These are phyloP conservation scores for Beroe ovata DNA, from an alignment of 37 sponge, comb jelly and placozoan genomes.

Conservation along the genomic window DNA sequence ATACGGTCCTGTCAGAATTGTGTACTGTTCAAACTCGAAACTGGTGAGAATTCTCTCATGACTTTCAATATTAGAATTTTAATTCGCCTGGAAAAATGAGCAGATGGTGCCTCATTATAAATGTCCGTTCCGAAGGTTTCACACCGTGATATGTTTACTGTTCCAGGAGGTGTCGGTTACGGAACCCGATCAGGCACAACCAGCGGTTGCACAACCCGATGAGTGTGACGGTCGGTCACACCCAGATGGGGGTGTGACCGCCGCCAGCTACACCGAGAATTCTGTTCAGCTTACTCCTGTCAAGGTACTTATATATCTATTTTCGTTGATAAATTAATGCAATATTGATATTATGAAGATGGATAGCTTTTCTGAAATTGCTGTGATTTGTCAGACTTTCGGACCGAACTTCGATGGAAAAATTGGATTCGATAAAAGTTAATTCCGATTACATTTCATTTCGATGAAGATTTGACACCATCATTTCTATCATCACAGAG, in stretches of 20 bases:
- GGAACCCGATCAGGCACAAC: background rate
- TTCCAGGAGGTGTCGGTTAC: background rate
- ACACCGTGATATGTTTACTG: too few species aligned
- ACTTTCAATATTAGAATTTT: background rate
- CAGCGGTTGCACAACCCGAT: background rate
- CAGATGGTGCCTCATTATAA: too few species aligned
- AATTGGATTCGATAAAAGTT: too few species aligned
- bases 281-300: background rate
- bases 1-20: slow-evolving; percentile 46
- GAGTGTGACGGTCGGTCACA: background rate
- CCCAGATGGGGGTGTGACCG: slow-evolving; percentile 23
- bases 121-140: too few species aligned
- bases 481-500: slow-evolving; percentile 3
- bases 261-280: background rate
- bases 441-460: too few species aligned
- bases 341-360: too few species aligned
- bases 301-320: background rate
- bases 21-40: slow-evolving; percentile 60
- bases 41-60: background rate
- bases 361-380: too few species aligned
- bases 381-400: too few species aligned
- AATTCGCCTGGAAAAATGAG: too few species aligned
- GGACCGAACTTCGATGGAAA: too few species aligned
- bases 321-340: too few species aligned
- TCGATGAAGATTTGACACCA: too few species aligned